Conservation (phyloP, 2,113 vertebrate genomes). For the Pseudorhombus dupliciocellatus region DNA sequence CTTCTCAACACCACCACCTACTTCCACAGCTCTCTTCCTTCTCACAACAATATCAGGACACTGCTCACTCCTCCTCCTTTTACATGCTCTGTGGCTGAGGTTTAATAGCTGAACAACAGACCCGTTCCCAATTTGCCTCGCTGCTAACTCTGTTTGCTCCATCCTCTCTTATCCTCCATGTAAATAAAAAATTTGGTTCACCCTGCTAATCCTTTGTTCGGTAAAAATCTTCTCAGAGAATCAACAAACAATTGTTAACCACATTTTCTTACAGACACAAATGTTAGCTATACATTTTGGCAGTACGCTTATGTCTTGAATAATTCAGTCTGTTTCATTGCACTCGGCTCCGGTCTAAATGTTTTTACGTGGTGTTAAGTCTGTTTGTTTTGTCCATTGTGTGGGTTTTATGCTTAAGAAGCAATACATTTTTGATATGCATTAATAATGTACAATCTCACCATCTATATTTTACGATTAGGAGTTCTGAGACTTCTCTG, state of each 20-base stretch:
- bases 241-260: slow-evolving; percentile 7
- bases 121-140: slow-evolving; percentile 1
- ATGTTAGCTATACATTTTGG: background rate
- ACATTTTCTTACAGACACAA: slow-evolving; percentile 1
- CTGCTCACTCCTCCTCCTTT: slow-evolving; percentile 26
- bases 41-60: slow-evolving; percentile 30
- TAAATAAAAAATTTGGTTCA: slow-evolving; percentile 31
- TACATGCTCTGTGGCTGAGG: slow-evolving; percentile 18
- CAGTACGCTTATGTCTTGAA: background rate
- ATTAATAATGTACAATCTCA: slow-evolving; percentile 36
- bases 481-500: slow-evolving; percentile 12
- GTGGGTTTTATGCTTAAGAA: slow-evolving; percentile 19
- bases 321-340: background rate
- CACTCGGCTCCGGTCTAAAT: background rate
- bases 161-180: slow-evolving; percentile 15
- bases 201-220: slow-evolving; percentile 3
- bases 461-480: slow-evolving; percentile 50
- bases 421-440: slow-evolving; percentile 31
- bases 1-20: slow-evolving; percentile 37
- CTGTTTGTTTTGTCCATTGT: slow-evolving; percentile 14
- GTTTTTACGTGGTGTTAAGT: background rate
- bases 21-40: slow-evolving; percentile 39
- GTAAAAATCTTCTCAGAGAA: slow-evolving; percentile 20
- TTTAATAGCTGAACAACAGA: slow-evolving; percentile 37
- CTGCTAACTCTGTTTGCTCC: slow-evolving; percentile 24